Conservation (phyloP, 2,888 invertebrate species). For the Cataglyphis altisquamis region DNA sequence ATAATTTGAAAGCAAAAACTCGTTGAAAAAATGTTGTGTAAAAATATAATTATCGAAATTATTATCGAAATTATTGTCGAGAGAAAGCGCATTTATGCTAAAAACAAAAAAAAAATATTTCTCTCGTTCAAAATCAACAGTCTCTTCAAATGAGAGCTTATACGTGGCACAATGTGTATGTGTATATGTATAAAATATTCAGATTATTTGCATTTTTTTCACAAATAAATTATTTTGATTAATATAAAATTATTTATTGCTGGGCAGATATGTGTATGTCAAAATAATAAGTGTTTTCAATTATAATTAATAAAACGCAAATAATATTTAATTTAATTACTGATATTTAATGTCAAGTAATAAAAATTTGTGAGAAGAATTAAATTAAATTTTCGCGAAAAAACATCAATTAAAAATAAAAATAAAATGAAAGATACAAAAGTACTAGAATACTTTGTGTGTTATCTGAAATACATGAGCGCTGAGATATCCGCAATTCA, state of each 20-base stretch:
- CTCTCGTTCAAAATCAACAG: not conserved
- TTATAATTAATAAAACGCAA: not conserved
- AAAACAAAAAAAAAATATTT: conserved; percentile 9
- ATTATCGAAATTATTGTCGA: conserved; percentile 14
- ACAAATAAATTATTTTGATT: not conserved
- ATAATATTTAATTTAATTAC: conserved; percentile 3
- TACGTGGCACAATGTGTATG: not conserved
- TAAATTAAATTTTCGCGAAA: not conserved
- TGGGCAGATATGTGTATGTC: not conserved
- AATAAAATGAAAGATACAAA: not conserved
- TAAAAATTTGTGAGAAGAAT: not conserved
- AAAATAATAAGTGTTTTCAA: not conserved
- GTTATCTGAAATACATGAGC: not conserved
- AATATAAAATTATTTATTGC: not conserved
- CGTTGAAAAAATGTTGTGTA: not conserved
- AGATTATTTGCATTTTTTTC: not conserved
- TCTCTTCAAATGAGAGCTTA: not conserved
- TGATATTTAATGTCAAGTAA: not conserved
- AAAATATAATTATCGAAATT: not conserved
- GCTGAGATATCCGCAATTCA: not conserved
- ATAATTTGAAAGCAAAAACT: conserved; percentile 41
- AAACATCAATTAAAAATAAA: conserved; percentile 3
- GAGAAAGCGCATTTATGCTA: conserved; percentile 34
- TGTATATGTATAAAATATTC: not conserved
- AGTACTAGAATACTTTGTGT: no score